Base-by-base conservation (phyloP, 2,888 invertebrate species). In the Hirtodrosophila duncani region DNA sequence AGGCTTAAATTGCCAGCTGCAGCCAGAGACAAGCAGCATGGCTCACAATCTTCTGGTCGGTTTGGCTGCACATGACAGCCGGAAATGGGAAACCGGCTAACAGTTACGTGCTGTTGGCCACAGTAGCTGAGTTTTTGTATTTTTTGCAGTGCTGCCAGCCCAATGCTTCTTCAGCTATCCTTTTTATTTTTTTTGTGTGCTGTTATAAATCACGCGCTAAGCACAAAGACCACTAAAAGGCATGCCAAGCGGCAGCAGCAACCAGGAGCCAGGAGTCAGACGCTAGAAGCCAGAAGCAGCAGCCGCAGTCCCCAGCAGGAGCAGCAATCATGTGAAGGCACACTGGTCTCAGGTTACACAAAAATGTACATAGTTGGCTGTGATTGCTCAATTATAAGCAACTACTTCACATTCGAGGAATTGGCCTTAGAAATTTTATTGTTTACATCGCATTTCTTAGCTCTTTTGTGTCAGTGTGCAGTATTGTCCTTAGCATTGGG, bases 121-220 rank as follows among this genome's bases (percentile, higher is more conserved):
- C 50, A 71, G 68, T 55, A 46, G 59, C 53, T 31, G 44, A 56
- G 49, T 48, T 41, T 49, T 42, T 43, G 61, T 45, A 37, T 44
- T 36, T 9, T 57, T 36, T 46, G 53, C 8, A 10, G 6, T 51
- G 42, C 52, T 58, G 48, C 62, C 43, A n/a, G n/a, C n/a, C n/a
- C n/a, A n/a, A n/a, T 44, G 14, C 51, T 51, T 41, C 33, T 33
- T 26, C 26, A 41, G 34, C 52, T 57, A 46, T 48, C 27, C 23
- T 10, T 30, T 53, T 51, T 37, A 45, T 38, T 31, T 20, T 34
- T 59, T 68, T 66, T 38, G 18, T 34, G 27, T 74, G 57, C 75
- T 59, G 72, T 44, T 75, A 75, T 75, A 75, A 75, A 75, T 75
- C 74, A 75, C 67, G 61, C 77, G 79, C 69, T 75, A 75, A 75